Conservation (phyloP, 2,888 invertebrate genomes). For the Choristoneura rosaceana region DNA sequence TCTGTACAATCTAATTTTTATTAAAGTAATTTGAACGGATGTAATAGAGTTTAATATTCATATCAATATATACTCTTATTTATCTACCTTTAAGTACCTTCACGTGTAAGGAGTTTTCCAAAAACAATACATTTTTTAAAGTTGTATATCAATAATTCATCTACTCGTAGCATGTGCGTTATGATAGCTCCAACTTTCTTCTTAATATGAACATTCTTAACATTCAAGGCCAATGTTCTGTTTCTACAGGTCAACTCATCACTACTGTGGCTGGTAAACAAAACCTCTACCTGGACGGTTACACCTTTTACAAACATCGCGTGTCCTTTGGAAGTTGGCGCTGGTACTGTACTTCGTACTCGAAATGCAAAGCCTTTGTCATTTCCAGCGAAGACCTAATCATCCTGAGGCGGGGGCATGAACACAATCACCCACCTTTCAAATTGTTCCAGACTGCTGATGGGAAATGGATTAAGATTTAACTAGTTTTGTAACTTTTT, state of each 20-base stretch:
- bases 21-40: no score
- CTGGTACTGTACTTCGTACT: slow-evolving; percentile 56
- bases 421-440: slow-evolving; percentile 49
- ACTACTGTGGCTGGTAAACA: slow-evolving; percentile 44
- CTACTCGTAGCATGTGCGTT: no score
- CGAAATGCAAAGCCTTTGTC: slow-evolving; percentile 52
- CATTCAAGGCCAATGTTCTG: slow-evolving; percentile 19
- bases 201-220: no score
- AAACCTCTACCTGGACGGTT: slow-evolving; percentile 49
- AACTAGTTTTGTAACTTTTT: background rate
- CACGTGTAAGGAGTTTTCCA: no score
- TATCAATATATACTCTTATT: no score
- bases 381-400: slow-evolving; percentile 37
- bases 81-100: no score
- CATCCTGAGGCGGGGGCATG: slow-evolving; percentile 26
- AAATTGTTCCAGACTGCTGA: slow-evolving; percentile 41
- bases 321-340: slow-evolving; percentile 33
- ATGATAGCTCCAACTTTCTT: no score
- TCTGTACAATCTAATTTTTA: no score
- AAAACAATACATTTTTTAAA: no score
- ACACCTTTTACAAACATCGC: slow-evolving; percentile 51
- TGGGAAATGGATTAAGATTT: slow-evolving; percentile 43
- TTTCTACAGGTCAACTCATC: slow-evolving; percentile 49
- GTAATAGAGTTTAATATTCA: no score
- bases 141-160: no score